Percentiles rank a stretch among this genome's conserved stretches.
phyloP scores from a whole-genome alignment of 1,140 invertebrate species.

The Achroia grisella region DNA sequence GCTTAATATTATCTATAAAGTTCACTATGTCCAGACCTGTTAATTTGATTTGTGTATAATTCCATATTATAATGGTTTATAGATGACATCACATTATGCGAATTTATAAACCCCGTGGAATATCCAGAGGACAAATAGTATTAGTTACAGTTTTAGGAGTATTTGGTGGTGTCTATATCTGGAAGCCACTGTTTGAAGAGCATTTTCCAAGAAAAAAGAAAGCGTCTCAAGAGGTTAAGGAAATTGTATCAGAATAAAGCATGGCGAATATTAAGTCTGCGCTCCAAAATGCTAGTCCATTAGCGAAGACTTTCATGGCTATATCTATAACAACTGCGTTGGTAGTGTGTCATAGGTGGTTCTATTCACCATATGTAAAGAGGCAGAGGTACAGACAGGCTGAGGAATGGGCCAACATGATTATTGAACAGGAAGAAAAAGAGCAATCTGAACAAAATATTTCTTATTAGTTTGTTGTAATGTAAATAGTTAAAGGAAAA shows the following conservation, averaged over 20 bases:
- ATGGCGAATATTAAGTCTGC: conserved; percentile 27
- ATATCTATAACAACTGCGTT: conserved; percentile 38
- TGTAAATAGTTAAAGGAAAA: background rate
- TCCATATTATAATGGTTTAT: conserved; percentile 2
- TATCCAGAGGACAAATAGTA: conserved; percentile 53
- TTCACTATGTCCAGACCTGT: too few species aligned
- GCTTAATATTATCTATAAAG: too few species aligned
- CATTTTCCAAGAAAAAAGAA: conserved; percentile 23
- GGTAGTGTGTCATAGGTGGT: conserved; percentile 26
- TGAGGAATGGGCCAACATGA: conserved; percentile 51
- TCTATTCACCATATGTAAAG: conserved; percentile 36
- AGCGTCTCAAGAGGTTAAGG: conserved; percentile 4
- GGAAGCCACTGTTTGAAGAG: conserved; percentile 61
- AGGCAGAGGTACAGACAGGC: conserved; percentile 27
- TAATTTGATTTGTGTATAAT: too few species aligned
- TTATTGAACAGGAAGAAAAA: conserved; percentile 51
- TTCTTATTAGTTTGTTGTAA: conserved; percentile 12
- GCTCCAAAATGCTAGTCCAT: conserved; percentile 32
- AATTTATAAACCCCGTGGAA: conserved; percentile 47
- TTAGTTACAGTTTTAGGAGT: conserved; percentile 59
- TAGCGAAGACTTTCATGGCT: conserved; percentile 48
- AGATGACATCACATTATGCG: conserved; percentile 25
- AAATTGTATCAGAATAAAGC: conserved; percentile 8
- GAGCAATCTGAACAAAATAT: conserved; percentile 9
- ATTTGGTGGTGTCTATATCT: conserved; percentile 66